Base-by-base conservation (phyloP, 1,140 invertebrate species). In the Pseudachorutes palmiensis region DNA sequence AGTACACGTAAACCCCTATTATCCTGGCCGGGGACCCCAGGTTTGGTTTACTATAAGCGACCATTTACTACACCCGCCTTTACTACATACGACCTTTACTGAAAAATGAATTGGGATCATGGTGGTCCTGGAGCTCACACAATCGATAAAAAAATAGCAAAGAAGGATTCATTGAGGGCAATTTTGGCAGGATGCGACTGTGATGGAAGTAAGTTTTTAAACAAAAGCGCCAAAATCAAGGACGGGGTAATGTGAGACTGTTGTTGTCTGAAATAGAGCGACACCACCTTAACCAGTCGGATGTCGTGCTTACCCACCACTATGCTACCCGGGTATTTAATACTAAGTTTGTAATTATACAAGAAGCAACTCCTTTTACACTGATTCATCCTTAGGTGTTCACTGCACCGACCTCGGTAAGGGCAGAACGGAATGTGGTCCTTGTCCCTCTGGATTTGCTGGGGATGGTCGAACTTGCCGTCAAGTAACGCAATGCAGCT, bases 131-230 rank as follows among this genome's bases (percentile, higher is more conserved):
- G n/a, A n/a, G n/a, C n/a, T n/a, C n/a, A n/a, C n/a, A n/a, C n/a
- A n/a, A n/a, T n/a, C n/a, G n/a, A n/a, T n/a, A n/a, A n/a, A n/a
- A n/a, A 55, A 22, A 26, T 12, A 24, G 12, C 51, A 5, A 22
- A 55, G 24, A 55, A 55, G 24, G 51, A 55, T 26, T 3, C 24
- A 14, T 26, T 55, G 51, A 55, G 24, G 24, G 51, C 51, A 55
- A 55, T 55, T 55, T 22, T 55, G 5, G 51, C 51, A 16, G 51
- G 51, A 55, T 55, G 51, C 24, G 24, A 55, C 24, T 55, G 51
- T 24, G 51, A 55, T 26, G 51, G 51, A 55, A 24, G 51, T 55
- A 16, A 12, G 24, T 55, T 19, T 45, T 45, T 45, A 45, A 45
- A 12, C 19, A 12, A 12, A 45, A 45, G 9, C 19, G 9, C 14